Percentiles rank a stretch among this genome's conserved stretches.
These are phyloP conservation scores for Sminthurides aquaticus DNA, from an alignment of 2,888 invertebrate genomes.

Conservation along the genomic window DNA sequence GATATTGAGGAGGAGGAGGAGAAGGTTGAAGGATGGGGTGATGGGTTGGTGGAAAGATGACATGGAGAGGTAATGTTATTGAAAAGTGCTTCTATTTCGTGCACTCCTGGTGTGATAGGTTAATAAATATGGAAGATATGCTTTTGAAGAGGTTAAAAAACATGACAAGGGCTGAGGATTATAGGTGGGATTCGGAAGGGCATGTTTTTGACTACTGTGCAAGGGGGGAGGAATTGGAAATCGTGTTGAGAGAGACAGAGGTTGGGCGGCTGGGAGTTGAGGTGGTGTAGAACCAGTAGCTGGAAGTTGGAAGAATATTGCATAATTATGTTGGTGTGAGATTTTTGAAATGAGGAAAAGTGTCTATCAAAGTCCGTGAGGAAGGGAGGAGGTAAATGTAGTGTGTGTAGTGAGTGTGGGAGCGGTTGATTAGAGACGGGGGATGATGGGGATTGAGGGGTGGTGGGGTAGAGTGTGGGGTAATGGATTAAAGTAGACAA, in stretches of 20 bases:
- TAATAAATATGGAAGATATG: not conserved
- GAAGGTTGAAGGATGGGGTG: no score
- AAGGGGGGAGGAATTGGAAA: not conserved
- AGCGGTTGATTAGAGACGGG: constrained; percentile 3
- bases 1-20: not conserved
- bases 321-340: not conserved
- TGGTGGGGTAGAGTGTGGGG: not conserved
- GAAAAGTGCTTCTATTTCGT: not conserved
- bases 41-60: not conserved
- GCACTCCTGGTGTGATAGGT: not conserved
- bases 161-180: not conserved
- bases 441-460: no score
- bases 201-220: no score
- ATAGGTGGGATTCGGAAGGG: no score
- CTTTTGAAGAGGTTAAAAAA: not conserved
- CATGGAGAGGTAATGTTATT: not conserved
- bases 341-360: not conserved
- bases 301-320: not conserved
- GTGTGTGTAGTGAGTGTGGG: not conserved
- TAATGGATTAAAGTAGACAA: not conserved
- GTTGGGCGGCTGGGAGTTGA: not conserved
- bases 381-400: not conserved
- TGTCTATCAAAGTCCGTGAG: not conserved
- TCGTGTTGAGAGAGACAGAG: not conserved
- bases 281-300: constrained; percentile 2